Percentiles rank a stretch among this genome's conserved stretches.
These are phyloP conservation scores for Tanaodytes sp. DNA, from an alignment of 2,888 invertebrate genomes.

Conservation along the genomic window DNA sequence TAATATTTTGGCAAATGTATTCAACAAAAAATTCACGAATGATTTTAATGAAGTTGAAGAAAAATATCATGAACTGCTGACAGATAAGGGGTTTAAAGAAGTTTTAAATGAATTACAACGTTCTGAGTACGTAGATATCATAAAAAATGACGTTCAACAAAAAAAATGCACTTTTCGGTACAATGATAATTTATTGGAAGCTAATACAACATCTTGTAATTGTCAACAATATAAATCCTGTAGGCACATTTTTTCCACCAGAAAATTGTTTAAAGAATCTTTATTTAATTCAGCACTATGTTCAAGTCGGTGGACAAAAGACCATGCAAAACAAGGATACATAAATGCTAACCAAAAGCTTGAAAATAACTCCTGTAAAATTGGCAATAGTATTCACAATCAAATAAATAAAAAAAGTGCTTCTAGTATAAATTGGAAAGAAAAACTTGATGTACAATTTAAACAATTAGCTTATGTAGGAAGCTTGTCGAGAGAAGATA, in stretches of 20 bases:
- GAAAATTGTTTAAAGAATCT: constrained; percentile 12
- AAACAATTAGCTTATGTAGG: too few relatives aligned
- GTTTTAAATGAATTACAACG: background rate
- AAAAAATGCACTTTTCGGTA: background rate
- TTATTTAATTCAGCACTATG: constrained; percentile 16
- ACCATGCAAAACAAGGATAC: background rate
- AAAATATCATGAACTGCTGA: constrained; percentile 2
- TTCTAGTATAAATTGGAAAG: too few relatives aligned
- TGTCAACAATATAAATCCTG: constrained; percentile 13
- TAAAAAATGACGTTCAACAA: background rate
- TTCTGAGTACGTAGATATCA: background rate
- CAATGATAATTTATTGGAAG: background rate
- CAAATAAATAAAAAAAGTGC: too few relatives aligned
- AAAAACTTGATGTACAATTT: too few relatives aligned
- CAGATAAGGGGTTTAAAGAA: constrained; percentile 4
- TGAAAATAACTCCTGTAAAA: too few relatives aligned
- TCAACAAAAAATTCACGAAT: background rate
- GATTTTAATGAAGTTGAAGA: background rate
- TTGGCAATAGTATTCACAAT: too few relatives aligned
- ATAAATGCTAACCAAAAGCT: background rate
- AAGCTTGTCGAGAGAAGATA: too few relatives aligned
- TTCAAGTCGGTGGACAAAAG: constrained; percentile 26
- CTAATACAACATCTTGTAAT: background rate
- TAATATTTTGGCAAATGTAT: background rate
- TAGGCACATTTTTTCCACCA: constrained; percentile 29